phyloP scores from a whole-genome alignment of 2,888 invertebrate species.

The Agrotis ipsilon region DNA sequence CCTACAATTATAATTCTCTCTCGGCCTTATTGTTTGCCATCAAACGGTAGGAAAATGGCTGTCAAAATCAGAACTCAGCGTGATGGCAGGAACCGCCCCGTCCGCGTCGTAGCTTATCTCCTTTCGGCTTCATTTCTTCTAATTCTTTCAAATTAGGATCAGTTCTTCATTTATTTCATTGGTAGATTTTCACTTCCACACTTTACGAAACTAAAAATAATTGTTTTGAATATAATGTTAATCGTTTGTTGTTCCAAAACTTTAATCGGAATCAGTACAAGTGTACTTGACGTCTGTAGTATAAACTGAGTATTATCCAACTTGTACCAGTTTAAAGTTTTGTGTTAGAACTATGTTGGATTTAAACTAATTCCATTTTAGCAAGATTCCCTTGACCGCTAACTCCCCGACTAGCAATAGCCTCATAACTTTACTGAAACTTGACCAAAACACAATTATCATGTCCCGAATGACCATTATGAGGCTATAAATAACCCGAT shows the following conservation, averaged over 20 bases:
- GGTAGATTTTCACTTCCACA: neutral
- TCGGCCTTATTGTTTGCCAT: neutral
- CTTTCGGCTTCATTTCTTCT: neutral
- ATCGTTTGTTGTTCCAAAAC: neutral
- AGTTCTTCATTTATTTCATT: neutral
- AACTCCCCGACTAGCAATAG: neutral
- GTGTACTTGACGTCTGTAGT: too few species aligned
- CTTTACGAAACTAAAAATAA: neutral
- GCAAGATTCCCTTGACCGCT: neutral
- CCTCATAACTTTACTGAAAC: neutral
- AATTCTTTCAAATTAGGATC: neutral
- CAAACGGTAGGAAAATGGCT: neutral
- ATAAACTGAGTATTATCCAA: neutral
- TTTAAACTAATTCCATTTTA: slow-evolving; percentile 16
- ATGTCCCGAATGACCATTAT: neutral
- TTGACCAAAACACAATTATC: slow-evolving; percentile 3
- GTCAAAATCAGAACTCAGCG: slow-evolving; percentile 1
- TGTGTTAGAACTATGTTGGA: slow-evolving; percentile 3
- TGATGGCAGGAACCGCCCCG: neutral
- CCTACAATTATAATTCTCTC: neutral
- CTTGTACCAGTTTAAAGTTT: slow-evolving; percentile 1
- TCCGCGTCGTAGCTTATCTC: neutral
- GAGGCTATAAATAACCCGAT: slow-evolving; percentile 6
- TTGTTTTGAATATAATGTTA: slow-evolving; percentile 1
- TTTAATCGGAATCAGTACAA: neutral